Percentiles rank a stretch among this genome's conserved stretches.
phyloP scores from a whole-genome alignment of 2,113 vertebrate species.

The Chlorodrepanis virens region DNA sequence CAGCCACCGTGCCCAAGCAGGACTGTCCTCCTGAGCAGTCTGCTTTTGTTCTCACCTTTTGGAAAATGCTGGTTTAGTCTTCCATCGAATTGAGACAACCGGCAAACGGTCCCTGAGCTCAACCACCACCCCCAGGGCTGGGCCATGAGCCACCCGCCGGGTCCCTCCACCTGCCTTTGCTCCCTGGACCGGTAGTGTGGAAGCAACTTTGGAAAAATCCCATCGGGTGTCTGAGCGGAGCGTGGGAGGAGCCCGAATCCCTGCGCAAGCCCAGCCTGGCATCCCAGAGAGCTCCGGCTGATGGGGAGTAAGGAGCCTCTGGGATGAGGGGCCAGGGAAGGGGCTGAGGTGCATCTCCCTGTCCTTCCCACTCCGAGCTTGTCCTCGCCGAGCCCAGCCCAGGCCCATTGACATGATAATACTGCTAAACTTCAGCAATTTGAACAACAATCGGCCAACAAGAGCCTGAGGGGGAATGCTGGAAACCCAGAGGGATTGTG shows the following conservation, averaged over 20 bases:
- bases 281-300: not conserved
- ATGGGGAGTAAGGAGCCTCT: not conserved
- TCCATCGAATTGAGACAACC: rapidly evolving
- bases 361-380: rapidly evolving
- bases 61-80: not conserved
- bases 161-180: not conserved
- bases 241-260: not conserved
- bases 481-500: not conserved
- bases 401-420: conserved; percentile 41
- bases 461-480: not conserved
- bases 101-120: not conserved
- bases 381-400: not conserved
- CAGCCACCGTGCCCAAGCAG: rapidly evolving
- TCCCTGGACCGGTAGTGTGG: not conserved
- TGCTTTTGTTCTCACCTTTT: not conserved
- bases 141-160: rapidly evolving
- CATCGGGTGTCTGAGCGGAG: not conserved
- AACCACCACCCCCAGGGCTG: not conserved
- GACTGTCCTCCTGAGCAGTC: not conserved
- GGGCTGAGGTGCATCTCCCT: not conserved
- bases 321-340: not conserved
- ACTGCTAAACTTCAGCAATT: not conserved
- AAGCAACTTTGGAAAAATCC: not conserved
- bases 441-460: not conserved
- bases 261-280: not conserved